Conservation (phyloP, 2,797 vertebrate species). For the Pteronotus mesoamericanus region DNA sequence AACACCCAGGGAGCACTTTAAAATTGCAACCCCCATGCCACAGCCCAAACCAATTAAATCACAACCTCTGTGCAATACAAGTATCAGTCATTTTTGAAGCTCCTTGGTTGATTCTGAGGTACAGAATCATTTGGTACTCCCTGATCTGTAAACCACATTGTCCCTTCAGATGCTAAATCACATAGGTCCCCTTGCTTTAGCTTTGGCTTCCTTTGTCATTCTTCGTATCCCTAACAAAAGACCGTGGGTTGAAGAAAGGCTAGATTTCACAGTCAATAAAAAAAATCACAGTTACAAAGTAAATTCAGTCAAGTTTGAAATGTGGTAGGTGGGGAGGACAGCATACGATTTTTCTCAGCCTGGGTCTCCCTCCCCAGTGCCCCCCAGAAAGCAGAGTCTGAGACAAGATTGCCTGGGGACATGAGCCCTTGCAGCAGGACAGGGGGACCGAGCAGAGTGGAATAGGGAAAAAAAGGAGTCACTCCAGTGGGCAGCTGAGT, state of each 20-base stretch:
- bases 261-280: conserved; percentile 9
- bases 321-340: not conserved
- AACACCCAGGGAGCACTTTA: not conserved
- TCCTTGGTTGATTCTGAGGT: not conserved
- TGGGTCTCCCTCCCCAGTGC: not conserved
- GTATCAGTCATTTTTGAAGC: not conserved
- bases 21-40: not conserved
- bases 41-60: conserved; percentile 7
- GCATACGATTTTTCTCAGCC: not conserved
- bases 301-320: not conserved
- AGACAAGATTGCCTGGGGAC: not conserved
- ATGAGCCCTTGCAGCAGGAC: not conserved
- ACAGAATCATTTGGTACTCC: not conserved
- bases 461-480: not conserved
- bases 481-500: not conserved
- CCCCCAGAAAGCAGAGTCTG: not conserved
- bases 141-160: not conserved
- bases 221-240: not conserved
- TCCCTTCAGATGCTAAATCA: not conserved
- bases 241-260: not conserved
- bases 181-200: not conserved
- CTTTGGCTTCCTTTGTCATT: not conserved
- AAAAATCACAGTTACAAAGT: not conserved
- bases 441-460: not conserved
- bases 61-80: not conserved